These are phyloP conservation scores for Drosophila persimilis DNA, from an alignment of 1,140 invertebrate genomes.

Conservation along the genomic window DNA sequence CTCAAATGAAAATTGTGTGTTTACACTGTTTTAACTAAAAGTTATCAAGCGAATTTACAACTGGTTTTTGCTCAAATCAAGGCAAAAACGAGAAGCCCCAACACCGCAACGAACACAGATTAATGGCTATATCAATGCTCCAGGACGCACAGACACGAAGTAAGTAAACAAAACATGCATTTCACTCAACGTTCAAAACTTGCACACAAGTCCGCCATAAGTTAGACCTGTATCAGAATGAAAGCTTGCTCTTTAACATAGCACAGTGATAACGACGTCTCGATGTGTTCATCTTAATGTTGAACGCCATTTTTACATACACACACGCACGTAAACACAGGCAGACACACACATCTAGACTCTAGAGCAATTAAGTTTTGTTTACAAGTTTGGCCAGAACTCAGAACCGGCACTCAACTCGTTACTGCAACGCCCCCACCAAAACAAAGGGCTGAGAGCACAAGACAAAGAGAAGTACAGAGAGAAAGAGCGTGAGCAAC, in stretches of 20 bases:
- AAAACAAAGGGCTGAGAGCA: constrained; percentile 64
- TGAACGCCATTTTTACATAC: constrained; percentile 55
- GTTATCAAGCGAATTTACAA: constrained; percentile 18
- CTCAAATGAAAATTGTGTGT: constrained; percentile 61
- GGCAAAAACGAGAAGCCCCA: constrained; percentile 20
- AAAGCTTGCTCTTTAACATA: not conserved
- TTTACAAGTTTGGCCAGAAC: constrained; percentile 65
- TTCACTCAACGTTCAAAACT: not conserved
- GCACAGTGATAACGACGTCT: constrained; percentile 65
- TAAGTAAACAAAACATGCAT: constrained; percentile 45
- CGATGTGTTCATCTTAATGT: constrained; percentile 41
- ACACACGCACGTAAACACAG: not conserved
- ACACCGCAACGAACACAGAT: constrained; percentile 16
- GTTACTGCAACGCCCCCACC: constrained; percentile 56
- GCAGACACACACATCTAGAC: not conserved
- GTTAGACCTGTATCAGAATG: not conserved
- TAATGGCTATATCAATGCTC: constrained; percentile 81
- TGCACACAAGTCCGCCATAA: no score
- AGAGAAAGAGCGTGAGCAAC: constrained; percentile 14
- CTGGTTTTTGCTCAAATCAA: constrained; percentile 36
- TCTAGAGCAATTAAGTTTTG: constrained; percentile 61
- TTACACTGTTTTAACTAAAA: constrained; percentile 43
- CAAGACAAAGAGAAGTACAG: constrained; percentile 10
- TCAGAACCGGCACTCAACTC: constrained; percentile 67
- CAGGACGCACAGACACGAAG: constrained; percentile 83